Percentiles rank a stretch among this genome's conserved stretches.
Conservation (phyloP, 2,113 vertebrate species). For the Scalopus aquaticus region DNA sequence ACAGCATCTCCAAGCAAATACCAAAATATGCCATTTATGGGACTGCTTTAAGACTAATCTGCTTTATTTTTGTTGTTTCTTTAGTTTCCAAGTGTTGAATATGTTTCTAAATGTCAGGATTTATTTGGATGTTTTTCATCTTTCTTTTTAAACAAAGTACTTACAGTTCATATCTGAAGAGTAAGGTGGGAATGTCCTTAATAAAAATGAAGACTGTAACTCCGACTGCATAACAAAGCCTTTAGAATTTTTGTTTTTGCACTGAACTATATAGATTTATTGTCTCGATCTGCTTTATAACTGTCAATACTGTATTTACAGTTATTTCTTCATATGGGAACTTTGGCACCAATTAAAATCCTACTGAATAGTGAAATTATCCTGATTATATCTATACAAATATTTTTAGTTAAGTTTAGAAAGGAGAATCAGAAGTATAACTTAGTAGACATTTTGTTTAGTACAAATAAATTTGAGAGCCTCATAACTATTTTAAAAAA, state of each 20-base stretch:
- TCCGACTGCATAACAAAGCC: background rate
- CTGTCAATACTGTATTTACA: background rate
- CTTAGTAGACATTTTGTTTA: constrained; percentile 48
- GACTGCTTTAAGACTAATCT: background rate
- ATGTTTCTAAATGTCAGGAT: constrained; percentile 53
- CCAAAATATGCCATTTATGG: constrained; percentile 5
- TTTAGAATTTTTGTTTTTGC: background rate
- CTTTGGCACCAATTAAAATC: background rate
- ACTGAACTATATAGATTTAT: background rate
- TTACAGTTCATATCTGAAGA: constrained; percentile 21
- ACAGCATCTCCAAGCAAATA: background rate
- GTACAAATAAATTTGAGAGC: constrained; percentile 10
- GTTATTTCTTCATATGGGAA: background rate
- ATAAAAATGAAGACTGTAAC: background rate
- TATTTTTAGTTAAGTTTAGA: constrained; percentile 1
- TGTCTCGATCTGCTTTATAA: background rate
- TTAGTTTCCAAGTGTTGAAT: constrained; percentile 50
- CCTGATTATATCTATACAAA: background rate
- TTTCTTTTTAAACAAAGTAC: background rate
- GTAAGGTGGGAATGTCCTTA: background rate
- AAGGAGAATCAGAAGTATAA: constrained; percentile 32
- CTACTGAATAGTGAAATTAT: background rate
- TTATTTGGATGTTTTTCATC: constrained; percentile 35
- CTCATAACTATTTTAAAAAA: constrained; percentile 13
- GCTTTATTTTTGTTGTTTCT: constrained; percentile 54